Base-by-base conservation (phyloP, 2,888 invertebrate genomes). In the Heliconius sara region DNA sequence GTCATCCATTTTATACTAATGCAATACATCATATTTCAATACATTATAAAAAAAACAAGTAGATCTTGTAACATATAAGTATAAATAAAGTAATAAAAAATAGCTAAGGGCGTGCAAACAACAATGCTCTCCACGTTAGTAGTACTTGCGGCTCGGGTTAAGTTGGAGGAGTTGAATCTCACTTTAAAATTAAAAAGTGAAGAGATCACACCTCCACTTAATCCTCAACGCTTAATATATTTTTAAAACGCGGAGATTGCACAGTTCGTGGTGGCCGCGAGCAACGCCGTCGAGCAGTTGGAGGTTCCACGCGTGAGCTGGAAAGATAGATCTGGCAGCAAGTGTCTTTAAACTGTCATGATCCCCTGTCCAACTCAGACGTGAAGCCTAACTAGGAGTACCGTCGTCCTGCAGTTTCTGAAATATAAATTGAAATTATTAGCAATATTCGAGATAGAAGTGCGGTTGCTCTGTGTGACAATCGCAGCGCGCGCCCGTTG, bases 151-250 rank as follows among this genome's bases (percentile, higher is more conserved):
- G 88, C 89, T 90, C 88, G 95, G 93, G 91, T 95, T 95, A 95
- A 95, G 95, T 95, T 95, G 95, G 95, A 95, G 95, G 95, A 95
- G 95, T 95, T 95, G 95, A 95, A 95, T 95, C 95, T 95, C 95
- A 95, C 95, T 95, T 95, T 95, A 94, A 90, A 84, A 87, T 91
- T 88, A 92, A 94, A 95, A 95, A 95, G 95, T 95, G 95, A 95
- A 95, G 95, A 95, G 95, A 95, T 95, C 95, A 95, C 95, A 95
- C 95, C 95, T 95, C 95, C 95, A 95, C 95, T 95, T 95, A 92
- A 92, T 92, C 94, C 93, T 89, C 90, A 84, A 90, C 93, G 94
- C 95, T 84, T 80, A 27, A 63, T 34, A 34, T 66, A 39, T 57
- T 80, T 27, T 34, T 74, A 81, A 79, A 76, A 78, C 27, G 68